Base-by-base conservation (phyloP, 1,140 invertebrate genomes). In the Drosophila bipectinata region DNA sequence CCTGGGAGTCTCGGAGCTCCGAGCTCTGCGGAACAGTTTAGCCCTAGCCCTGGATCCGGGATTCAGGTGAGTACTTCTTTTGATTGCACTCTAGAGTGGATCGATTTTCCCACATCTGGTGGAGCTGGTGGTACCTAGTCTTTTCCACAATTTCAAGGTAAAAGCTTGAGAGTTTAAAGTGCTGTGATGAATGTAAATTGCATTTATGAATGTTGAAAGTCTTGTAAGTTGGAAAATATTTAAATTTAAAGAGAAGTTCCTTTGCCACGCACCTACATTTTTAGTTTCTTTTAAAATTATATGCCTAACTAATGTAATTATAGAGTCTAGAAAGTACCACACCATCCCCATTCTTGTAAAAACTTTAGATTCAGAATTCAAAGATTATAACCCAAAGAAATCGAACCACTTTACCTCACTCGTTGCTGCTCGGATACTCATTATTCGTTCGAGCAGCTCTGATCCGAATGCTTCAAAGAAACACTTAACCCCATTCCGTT, bases 21-120 rank as follows among this genome's bases (percentile, higher is more conserved):
- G 18, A 68, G 66, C 66, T 69, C 30, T 30, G 55, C 10, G 66
- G 66, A 69, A 69, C 68, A 69, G 63, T 69, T 45, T 30, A 26
- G 26, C n/a, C 24, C 47, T 24, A 26, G 21, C 24, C n/a, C 6
- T 26, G 51, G 9, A 44, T 14, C 32, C 26, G 39, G 60, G 55
- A 59, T 24, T 24, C 66, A 57, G 67, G 67, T 71, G 39, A 71
- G 67, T 71, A 57, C 8, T 24, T 10, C 26, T 32, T 69, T 69
- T 71, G 67, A 71, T 41, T 49, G 67, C 67, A 69, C 60, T 64
- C 63, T 52, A 3, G 34, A 39, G 57, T 60, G 57, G 57, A 49
- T 60, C 57, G 57, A 60, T 60, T 48, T 30, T 14, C 14, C 14
- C 3, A 12, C 5, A 4, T 2, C 10, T 9, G 8, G 5, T 10